Evolutionary conservation across 2,797 vertebrate species (phyloP), one percentile per base, ranked within the genome.

Genomic region (Coreius guichenoti): DNA sequence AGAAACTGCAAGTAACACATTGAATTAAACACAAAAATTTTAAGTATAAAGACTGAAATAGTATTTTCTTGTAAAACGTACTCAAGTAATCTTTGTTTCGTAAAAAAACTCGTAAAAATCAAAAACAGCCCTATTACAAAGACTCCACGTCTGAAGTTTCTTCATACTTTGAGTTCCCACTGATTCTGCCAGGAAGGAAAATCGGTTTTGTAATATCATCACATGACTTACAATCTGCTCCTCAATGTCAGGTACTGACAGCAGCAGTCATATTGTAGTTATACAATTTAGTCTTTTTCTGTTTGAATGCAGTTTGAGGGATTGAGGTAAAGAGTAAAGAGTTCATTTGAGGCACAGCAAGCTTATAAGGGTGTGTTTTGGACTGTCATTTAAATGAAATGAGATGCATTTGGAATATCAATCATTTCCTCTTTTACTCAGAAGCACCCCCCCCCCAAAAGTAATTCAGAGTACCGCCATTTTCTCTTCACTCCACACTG

Each of bases 341-440:
- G 65, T 39, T 76, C n/a, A 83, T 45, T 49, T 76, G 43, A 69
- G 74, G 82, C 78, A 73, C 70, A 72, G 36, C 17, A 49, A 82
- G 79, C 67, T 45, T 76, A 68, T 76, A 84, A 90, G 90, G 87
- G 85, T 91, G 89, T 63, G 65, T 78, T 78, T 82, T 90, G 88
- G 84, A 86, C 79, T 89, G 90, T 92, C 87, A 88, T 91, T 89
- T 89, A 86, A 92, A 90, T 90, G 87, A 89, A 93, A 92, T 82
- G 69, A 87, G 90, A 92, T 87, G 75, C 29, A 88, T 84, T 88
- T 16, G 8, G 91, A 94, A 94, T 94, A 93, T 94, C 90, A 95
- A 93, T 94, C 89, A 89, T 91, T 91, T 70, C 26, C 33, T 77
- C 17, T 76, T 49, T 54, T 13, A 36, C 16, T 65, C 29, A 54